Base-by-base conservation (phyloP, 1,140 invertebrate species). In the Drosophila sulfurigaster region DNA sequence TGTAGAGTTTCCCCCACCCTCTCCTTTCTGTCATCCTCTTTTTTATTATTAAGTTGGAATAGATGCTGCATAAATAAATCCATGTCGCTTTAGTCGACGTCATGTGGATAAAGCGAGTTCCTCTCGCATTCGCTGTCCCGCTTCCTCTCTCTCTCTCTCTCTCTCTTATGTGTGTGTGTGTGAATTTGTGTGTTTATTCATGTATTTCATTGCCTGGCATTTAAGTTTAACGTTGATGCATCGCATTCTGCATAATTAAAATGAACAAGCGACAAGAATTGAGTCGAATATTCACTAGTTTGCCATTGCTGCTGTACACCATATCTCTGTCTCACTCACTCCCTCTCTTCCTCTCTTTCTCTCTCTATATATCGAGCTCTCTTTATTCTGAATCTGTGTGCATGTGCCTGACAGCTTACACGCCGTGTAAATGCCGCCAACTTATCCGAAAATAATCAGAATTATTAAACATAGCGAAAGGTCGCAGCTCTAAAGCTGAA, bases 21-120 rank as follows among this genome's bases (percentile, higher is more conserved):
- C 16, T 46, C 11, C 16, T 57, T 11, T 48, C 13, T 3, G 13
- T 54, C 60, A 30, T 43, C 20, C 32, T 63, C 32, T 51, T 15
- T 15, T 49, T 43, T 68, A 60, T 69, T 89, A 90, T 89, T 89
- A 89, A 85, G 85, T 89, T 89, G 81, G 75, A 81, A 85, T 89
- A 89, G 81, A 83, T 81, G 85, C 81, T 70, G 80, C 78, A 81
- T 81, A 89, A 89, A 89, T 89, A 89, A 89, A 89, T 89, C 81
- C 85, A 85, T 79, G 85, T 89, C 85, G 81, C 79, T 87, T 79
- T 69, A 76, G 82, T 79, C 71, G 82, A 79, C 57, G 82, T 81
- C 52, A 63, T 80, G 77, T 70, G 76, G 77, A 64, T 80, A 78
- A 73, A 58, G 52, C 35, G n/a, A 38, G 32, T 43, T 54, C 62